These are phyloP conservation scores for Hydrotaea diabolus DNA, from an alignment of 2,888 invertebrate species.

Conservation along the genomic window DNA sequence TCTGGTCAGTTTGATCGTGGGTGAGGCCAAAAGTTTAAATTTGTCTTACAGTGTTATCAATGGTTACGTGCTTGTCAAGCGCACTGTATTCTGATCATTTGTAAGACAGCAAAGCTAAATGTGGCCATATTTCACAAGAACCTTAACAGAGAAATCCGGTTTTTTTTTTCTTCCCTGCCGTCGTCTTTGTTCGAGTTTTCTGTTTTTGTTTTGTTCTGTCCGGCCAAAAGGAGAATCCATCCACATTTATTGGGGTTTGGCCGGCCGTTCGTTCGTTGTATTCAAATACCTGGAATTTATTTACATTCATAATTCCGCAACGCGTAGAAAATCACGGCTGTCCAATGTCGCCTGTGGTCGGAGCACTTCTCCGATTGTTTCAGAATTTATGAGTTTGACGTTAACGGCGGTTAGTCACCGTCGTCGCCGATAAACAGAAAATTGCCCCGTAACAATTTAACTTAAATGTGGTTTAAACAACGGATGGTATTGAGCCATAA, in stretches of 20 bases:
- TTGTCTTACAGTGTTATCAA: too few relatives aligned
- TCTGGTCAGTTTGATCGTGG: too few relatives aligned
- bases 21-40: too few relatives aligned
- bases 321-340: neutral
- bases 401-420: slow-evolving; percentile 51
- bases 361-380: neutral
- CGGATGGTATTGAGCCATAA: too few relatives aligned
- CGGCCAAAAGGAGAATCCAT: neutral
- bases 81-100: neutral
- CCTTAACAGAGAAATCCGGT: neutral
- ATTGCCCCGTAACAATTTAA: neutral
- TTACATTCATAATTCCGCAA: slow-evolving; percentile 55
- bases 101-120: neutral
- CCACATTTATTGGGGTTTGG: slow-evolving; percentile 22
- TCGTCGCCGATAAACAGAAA: neutral
- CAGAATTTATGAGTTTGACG: slow-evolving; percentile 45
- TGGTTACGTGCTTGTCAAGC: neutral
- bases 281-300: slow-evolving; percentile 60
- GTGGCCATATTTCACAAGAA: neutral
- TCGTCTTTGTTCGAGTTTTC: neutral
- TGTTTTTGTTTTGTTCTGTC: neutral
- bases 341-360: neutral
- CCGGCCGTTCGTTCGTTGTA: too few relatives aligned
- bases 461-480: neutral
- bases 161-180: too few relatives aligned